Base-by-base conservation (phyloP, 1,140 invertebrate species). In the Atopsyche davidsoni region DNA sequence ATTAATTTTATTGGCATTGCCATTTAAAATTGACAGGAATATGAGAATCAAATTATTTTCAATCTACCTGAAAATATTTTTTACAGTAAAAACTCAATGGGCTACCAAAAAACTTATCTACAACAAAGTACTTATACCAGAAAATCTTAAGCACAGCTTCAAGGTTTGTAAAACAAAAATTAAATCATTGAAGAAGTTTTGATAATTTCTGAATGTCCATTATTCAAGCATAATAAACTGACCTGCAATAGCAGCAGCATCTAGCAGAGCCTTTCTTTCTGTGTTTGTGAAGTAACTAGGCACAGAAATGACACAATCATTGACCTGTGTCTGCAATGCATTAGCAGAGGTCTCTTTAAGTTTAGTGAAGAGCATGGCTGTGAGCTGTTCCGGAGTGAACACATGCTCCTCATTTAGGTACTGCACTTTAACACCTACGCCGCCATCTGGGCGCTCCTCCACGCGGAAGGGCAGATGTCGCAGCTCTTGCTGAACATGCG, bases 291-390 rank as follows among this genome's bases (percentile, higher is more conserved):
- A 98, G 72, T 87, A 99, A 36, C 85, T 86, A 35, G 96, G 96
- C 52, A 96, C 93, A 46, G 92, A 92, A 58, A 98, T 91, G 3
- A 99, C 96, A 73, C 93, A 97, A 72, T 99, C 96, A 64, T 94
- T 92, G 14, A 96, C 85, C 67, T 92, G 89, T 14, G 88, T 91
- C 63, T 90, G 85, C 41, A 96, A 70, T n/a, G 85, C 88, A 48
- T 67, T 77, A 59, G 92, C 86, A 11, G 95, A 89, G 45, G 84
- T 89, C 61, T 93, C 87, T 68, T 96, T 98, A 36, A 99, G 73
- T 72, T 99, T 99, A 25, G 93, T 97, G 53, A 99, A 86, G 13
- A 99, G 74, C 90, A 98, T 98, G 10, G 91, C 94, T 18, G 91
- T 87, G 11, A 73, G 67, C 65, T 99, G 96, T 71, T 96, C 90